These are phyloP conservation scores for Scylla paramamosain DNA, from an alignment of 1,140 invertebrate genomes.

Conservation along the genomic window DNA sequence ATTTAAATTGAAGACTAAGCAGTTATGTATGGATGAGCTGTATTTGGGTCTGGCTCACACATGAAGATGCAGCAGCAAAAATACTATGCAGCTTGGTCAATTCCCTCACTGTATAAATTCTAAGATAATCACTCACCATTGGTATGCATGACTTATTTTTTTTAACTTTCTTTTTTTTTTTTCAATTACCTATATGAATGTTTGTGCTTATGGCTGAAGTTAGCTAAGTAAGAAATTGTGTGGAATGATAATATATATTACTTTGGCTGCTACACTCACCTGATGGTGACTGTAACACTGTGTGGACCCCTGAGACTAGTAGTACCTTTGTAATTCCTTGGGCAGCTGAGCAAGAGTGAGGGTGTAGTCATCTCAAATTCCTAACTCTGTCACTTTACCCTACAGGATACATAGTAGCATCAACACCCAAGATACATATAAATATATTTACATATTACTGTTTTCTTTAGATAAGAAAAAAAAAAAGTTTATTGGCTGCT, in stretches of 20 bases:
- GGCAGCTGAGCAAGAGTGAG: conserved; percentile 71
- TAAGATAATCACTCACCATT: conserved; percentile 13
- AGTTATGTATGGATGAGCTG: conserved; percentile 23
- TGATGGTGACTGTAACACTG: conserved; percentile 56
- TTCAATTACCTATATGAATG: conserved; percentile 66
- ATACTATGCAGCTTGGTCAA: conserved; percentile 60
- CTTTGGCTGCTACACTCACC: conserved; percentile 71
- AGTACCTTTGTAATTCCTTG: conserved; percentile 75
- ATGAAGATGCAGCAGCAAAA: conserved; percentile 69
- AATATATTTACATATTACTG: neutral
- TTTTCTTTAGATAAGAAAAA: neutral
- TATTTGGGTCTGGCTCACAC: conserved; percentile 28
- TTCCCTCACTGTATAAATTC: conserved; percentile 61
- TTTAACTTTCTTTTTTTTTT: conserved; percentile 39
- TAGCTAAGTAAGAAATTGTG: conserved; percentile 62
- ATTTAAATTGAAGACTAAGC: neutral
- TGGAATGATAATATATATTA: conserved; percentile 71
- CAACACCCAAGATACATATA: conserved; percentile 44
- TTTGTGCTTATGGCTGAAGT: conserved; percentile 71
- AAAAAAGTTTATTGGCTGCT: neutral
- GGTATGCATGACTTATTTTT: neutral
- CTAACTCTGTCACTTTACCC: conserved; percentile 36
- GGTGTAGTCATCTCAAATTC: conserved; percentile 42
- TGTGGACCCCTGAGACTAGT: conserved; percentile 75
- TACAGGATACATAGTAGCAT: conserved; percentile 58